These are phyloP conservation scores for Denticeps clupeoides DNA, from an alignment of 2,797 vertebrate genomes.

Conservation along the genomic window DNA sequence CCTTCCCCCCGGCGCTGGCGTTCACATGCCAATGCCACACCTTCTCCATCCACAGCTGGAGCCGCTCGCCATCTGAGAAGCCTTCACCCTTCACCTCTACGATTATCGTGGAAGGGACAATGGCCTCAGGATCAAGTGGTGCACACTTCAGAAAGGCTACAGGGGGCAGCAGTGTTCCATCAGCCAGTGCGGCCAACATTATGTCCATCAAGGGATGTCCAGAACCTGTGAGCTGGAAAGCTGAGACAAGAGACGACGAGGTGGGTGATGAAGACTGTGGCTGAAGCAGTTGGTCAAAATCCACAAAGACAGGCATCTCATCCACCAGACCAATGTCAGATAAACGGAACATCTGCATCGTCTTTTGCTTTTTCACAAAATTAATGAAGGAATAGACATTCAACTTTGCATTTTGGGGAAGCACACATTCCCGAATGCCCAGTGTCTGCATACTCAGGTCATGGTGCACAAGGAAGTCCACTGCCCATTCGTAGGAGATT, in stretches of 20 bases:
- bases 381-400: slow-evolving; percentile 49
- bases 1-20: slow-evolving; percentile 36
- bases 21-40: slow-evolving; percentile 53
- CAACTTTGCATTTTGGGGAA: slow-evolving; percentile 53
- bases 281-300: slow-evolving; percentile 43
- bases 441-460: slow-evolving; percentile 55
- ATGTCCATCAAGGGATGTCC: slow-evolving; percentile 65
- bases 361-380: slow-evolving; percentile 58
- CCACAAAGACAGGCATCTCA: slow-evolving; percentile 74
- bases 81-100: slow-evolving; percentile 58
- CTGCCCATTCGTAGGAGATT: slow-evolving; percentile 63
- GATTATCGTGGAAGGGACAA: slow-evolving; percentile 60
- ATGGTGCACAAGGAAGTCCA: slow-evolving; percentile 74
- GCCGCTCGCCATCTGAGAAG: slow-evolving; percentile 59
- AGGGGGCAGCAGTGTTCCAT: slow-evolving; percentile 69
- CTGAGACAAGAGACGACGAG: slow-evolving; percentile 20
- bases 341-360: slow-evolving; percentile 40
- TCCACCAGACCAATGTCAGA: slow-evolving; percentile 68
- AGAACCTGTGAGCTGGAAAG: slow-evolving; percentile 60
- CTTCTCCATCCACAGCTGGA: slow-evolving; percentile 61
- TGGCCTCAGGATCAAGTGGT: slow-evolving; percentile 23
- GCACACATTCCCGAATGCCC: slow-evolving; percentile 34
- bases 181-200: slow-evolving; percentile 62
- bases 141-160: slow-evolving; percentile 62
- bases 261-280: slow-evolving; percentile 15